phyloP scores from a whole-genome alignment of 2,888 invertebrate genomes.

The Parapristionchus giblindavisi region DNA sequence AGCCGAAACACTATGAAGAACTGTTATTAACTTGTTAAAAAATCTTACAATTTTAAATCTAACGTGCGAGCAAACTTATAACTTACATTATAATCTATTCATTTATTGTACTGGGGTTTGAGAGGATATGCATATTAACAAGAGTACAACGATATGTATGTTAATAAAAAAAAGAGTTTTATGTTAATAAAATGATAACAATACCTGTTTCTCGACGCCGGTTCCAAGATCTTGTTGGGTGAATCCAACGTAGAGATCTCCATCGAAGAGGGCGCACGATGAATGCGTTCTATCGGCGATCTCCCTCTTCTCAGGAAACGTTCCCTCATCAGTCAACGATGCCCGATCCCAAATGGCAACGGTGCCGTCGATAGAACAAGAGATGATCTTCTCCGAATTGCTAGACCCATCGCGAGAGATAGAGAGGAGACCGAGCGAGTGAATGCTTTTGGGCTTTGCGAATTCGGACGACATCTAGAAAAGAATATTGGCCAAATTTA shows the following conservation, averaged over 20 bases:
- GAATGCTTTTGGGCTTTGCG: neutral
- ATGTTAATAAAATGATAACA: neutral
- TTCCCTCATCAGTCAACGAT: conserved; percentile 19
- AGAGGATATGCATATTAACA: too few relatives aligned
- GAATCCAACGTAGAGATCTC: conserved; percentile 11
- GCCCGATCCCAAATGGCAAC: conserved; percentile 40
- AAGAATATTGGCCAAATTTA: too few relatives aligned
- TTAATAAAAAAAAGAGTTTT: conserved; percentile 2
- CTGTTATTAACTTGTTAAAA: too few relatives aligned
- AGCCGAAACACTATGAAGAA: too few relatives aligned
- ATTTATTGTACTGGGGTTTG: too few relatives aligned
- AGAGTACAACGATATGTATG: too few relatives aligned
- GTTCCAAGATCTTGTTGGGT: conserved; percentile 15
- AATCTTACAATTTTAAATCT: too few relatives aligned
- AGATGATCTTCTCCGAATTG: neutral
- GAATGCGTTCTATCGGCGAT: conserved; percentile 19
- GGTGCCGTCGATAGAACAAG: conserved; percentile 43
- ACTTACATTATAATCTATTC: too few relatives aligned
- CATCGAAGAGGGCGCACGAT: neutral
- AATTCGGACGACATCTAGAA: too few relatives aligned
- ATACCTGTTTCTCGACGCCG: conserved; percentile 15
- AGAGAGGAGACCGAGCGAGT: conserved; percentile 1
- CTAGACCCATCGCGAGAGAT: neutral
- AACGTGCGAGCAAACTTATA: too few relatives aligned
- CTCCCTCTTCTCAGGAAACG: conserved; percentile 13